A percentile compares a stretch with the other conserved stretches of the same genome.
phyloP scores from a whole-genome alignment of 2,888 invertebrate species.

The Drosophila niveifrons region DNA sequence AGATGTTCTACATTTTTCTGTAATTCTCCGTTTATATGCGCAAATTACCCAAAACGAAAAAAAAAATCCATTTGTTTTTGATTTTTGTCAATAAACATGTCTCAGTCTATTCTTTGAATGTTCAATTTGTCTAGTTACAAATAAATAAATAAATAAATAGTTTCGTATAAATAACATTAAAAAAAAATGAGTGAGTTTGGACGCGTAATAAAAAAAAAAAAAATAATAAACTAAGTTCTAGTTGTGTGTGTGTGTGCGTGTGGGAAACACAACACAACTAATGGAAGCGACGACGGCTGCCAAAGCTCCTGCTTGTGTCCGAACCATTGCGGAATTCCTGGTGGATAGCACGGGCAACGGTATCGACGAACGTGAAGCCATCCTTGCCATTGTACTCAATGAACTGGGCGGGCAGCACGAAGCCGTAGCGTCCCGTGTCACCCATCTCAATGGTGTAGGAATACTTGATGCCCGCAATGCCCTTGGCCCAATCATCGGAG shows the following conservation, averaged over 20 bases:
- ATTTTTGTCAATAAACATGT: constrained; percentile 71
- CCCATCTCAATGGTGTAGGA: constrained; percentile 95
- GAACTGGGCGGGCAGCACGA: constrained; percentile 92
- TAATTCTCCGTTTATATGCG: too few species aligned
- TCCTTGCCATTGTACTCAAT: constrained; percentile 92
- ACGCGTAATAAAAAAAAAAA: constrained; percentile 21
- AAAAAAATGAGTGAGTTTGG: constrained; percentile 35
- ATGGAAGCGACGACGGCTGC: constrained; percentile 62
- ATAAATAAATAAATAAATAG: constrained; percentile 78
- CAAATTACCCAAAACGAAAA: neutral
- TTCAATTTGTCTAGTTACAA: constrained; percentile 78
- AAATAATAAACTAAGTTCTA: constrained; percentile 56
- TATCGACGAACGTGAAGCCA: constrained; percentile 90
- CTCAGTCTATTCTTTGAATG: constrained; percentile 77
- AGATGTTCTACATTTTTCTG: too few species aligned
- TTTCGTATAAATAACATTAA: constrained; percentile 67
- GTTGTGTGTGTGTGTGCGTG: neutral
- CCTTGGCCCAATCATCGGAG: constrained; percentile 97
- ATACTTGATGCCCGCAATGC: constrained; percentile 92
- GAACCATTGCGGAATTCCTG: constrained; percentile 60
- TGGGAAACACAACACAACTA: constrained; percentile 23
- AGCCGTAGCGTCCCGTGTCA: constrained; percentile 94
- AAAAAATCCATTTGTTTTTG: neutral
- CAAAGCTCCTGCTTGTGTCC: constrained; percentile 49
- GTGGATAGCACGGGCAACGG: constrained; percentile 87